A percentile compares a stretch with the other conserved stretches of the same genome.
phyloP scores from a whole-genome alignment of 2,888 invertebrate genomes.

The Exocentrus adspersus region DNA sequence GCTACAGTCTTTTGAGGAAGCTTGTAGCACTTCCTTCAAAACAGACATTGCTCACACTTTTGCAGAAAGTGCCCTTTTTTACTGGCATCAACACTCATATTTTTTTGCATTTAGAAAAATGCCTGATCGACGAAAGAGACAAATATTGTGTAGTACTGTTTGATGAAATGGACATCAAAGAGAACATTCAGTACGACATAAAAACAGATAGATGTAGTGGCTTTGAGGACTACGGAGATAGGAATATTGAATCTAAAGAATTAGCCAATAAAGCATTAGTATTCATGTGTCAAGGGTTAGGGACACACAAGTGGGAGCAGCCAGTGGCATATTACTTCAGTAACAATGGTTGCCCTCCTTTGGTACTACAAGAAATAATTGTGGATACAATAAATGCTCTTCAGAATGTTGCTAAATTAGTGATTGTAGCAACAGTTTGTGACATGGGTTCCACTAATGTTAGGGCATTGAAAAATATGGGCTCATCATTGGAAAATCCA shows the following conservation, averaged over 20 bases:
- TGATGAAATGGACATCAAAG: slow-evolving; percentile 34
- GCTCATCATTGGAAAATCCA: slow-evolving; percentile 13
- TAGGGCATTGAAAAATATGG: slow-evolving; percentile 27
- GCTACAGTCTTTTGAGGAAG: slow-evolving; percentile 28
- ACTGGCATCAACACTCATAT: slow-evolving; percentile 26
- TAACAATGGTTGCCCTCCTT: slow-evolving; percentile 17
- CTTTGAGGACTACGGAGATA: slow-evolving; percentile 30
- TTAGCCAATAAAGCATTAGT: slow-evolving; percentile 37
- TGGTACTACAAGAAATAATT: slow-evolving; percentile 3
- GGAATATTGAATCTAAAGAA: slow-evolving; percentile 2
- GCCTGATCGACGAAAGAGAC: slow-evolving; percentile 14
- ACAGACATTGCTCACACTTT: slow-evolving; percentile 11
- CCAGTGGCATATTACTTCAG: slow-evolving; percentile 43
- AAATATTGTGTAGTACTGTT: slow-evolving; percentile 23
- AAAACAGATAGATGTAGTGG: slow-evolving; percentile 27
- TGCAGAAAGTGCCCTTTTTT: slow-evolving; percentile 18
- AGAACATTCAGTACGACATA: slow-evolving; percentile 27
- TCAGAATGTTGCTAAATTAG: too few species aligned
- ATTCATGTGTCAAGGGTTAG: slow-evolving; percentile 34
- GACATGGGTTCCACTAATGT: slow-evolving; percentile 27
- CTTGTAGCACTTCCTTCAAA: slow-evolving; percentile 27
- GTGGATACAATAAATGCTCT: too few species aligned
- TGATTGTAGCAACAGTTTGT: slow-evolving; percentile 12
- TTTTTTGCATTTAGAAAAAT: slow-evolving; percentile 27
- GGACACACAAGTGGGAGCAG: slow-evolving; percentile 40